phyloP scores from a whole-genome alignment of 2,797 vertebrate species.

The Urocyon cinereoargenteus region DNA sequence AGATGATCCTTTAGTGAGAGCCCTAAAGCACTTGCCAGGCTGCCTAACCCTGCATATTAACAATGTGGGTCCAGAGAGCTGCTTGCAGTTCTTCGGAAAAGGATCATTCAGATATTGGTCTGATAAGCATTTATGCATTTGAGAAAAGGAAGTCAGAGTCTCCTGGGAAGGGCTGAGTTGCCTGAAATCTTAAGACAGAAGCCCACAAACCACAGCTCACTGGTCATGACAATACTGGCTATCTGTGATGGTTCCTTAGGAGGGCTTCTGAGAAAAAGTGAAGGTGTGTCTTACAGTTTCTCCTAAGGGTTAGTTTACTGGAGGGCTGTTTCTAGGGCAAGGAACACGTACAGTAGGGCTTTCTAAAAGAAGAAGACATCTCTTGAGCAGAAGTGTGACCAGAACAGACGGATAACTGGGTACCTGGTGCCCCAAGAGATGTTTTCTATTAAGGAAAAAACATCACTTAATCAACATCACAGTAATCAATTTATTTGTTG shows the following conservation, averaged over 20 bases:
- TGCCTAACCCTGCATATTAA: conserved; percentile 37
- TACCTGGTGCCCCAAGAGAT: neutral
- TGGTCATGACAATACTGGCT: neutral
- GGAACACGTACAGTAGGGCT: neutral
- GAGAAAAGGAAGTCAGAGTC: conserved; percentile 43
- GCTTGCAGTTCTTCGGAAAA: conserved; percentile 11
- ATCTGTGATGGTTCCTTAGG: neutral
- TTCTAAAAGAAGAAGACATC: neutral
- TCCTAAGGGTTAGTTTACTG: neutral
- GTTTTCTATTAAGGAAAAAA: conserved; percentile 25
- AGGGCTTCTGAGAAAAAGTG: neutral
- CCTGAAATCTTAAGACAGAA: neutral
- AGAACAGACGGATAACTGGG: neutral
- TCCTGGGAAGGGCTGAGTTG: neutral
- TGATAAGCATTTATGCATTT: neutral
- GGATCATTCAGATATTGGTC: neutral
- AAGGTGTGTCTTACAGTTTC: neutral
- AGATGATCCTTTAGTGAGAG: conserved; percentile 35
- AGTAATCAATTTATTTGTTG: conserved; percentile 17
- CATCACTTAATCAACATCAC: neutral
- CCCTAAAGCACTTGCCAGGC: conserved; percentile 18
- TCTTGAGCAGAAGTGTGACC: neutral
- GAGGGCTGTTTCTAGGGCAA: conserved; percentile 29
- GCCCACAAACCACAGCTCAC: neutral
- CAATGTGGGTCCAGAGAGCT: neutral